Evolutionary conservation across 2,113 vertebrate genomes (phyloP).

Genomic region (Rafetus swinhoei): DNA sequence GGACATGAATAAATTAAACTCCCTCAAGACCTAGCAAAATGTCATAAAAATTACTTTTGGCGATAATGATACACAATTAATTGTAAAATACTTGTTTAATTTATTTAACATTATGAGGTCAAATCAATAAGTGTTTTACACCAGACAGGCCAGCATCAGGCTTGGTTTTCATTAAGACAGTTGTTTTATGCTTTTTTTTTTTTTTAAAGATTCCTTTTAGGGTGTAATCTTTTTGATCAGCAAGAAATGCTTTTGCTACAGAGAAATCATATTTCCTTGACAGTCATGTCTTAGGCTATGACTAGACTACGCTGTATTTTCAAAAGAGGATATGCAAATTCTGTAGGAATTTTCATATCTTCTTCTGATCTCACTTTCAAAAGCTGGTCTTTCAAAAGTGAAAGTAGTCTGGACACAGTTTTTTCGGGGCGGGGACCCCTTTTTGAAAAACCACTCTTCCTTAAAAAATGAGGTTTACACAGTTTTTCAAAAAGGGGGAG

Average conservation of each 20-base stretch:
- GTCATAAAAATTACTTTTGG: slow-evolving; percentile 93
- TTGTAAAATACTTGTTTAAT: slow-evolving; percentile 86
- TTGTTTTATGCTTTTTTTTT: slow-evolving; percentile 16
- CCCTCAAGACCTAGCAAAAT: slow-evolving; percentile 87
- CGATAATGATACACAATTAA: slow-evolving; percentile 90
- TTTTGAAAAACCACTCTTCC: too few relatives aligned
- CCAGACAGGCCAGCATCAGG: slow-evolving; percentile 55
- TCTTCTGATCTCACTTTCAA: too few relatives aligned
- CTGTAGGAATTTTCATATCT: too few relatives aligned
- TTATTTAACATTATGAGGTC: slow-evolving; percentile 84
- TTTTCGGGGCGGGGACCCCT: too few relatives aligned
- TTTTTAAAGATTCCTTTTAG: slow-evolving; percentile 65
- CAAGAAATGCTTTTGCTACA: fast-evolving
- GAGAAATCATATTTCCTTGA: not conserved
- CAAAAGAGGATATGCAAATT: too few relatives aligned
- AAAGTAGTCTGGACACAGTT: too few relatives aligned
- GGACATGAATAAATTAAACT: slow-evolving; percentile 87
- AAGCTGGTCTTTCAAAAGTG: too few relatives aligned
- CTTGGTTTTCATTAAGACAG: slow-evolving; percentile 63
- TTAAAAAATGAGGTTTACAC: too few relatives aligned
- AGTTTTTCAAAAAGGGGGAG: too few relatives aligned
- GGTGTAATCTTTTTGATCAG: not conserved
- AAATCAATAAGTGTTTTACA: slow-evolving; percentile 88
- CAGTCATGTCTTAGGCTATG: not conserved
- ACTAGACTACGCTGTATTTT: too few relatives aligned